Evolutionary conservation across 2,888 invertebrate species (phyloP).

Genomic region (Cepaea hortensis): DNA sequence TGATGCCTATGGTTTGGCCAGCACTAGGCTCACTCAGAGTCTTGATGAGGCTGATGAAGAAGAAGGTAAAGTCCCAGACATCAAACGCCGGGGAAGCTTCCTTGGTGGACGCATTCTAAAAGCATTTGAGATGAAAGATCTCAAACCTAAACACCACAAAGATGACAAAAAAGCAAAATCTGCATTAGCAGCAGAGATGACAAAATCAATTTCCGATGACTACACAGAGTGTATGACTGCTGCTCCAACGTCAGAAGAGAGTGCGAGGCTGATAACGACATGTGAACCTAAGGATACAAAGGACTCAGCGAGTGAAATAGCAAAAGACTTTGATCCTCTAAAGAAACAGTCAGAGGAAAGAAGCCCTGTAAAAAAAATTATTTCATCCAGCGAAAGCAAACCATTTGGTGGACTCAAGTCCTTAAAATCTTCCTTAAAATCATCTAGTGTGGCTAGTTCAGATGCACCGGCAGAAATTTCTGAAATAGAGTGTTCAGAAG

Average conservation of each 20-base stretch:
- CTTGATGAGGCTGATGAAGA: constrained; percentile 53
- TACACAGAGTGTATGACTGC: constrained; percentile 37
- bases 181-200: constrained; percentile 19
- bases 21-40: constrained; percentile 46
- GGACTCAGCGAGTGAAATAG: constrained; percentile 29
- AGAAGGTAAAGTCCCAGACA: constrained; percentile 18
- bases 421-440: constrained; percentile 41
- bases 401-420: constrained; percentile 23
- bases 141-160: constrained; percentile 45
- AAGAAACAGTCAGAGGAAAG: constrained; percentile 53
- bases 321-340: constrained; percentile 48
- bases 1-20: constrained; percentile 51
- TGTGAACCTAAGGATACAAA: constrained; percentile 39
- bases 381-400: constrained; percentile 1
- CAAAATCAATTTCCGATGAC: constrained; percentile 24
- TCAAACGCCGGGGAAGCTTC: constrained; percentile 54
- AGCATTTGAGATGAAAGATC: constrained; percentile 51
- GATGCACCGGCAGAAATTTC: constrained; percentile 36
- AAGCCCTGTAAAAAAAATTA: constrained; percentile 23
- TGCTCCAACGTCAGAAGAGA: constrained; percentile 36
- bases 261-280: constrained; percentile 36
- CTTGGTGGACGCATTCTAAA: constrained; percentile 52
- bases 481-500: constrained; percentile 45
- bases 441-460: neutral
- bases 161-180: constrained; percentile 30